These are phyloP conservation scores for Cyprinodon diabolis DNA, from an alignment of 2,797 vertebrate species.

Conservation along the genomic window DNA sequence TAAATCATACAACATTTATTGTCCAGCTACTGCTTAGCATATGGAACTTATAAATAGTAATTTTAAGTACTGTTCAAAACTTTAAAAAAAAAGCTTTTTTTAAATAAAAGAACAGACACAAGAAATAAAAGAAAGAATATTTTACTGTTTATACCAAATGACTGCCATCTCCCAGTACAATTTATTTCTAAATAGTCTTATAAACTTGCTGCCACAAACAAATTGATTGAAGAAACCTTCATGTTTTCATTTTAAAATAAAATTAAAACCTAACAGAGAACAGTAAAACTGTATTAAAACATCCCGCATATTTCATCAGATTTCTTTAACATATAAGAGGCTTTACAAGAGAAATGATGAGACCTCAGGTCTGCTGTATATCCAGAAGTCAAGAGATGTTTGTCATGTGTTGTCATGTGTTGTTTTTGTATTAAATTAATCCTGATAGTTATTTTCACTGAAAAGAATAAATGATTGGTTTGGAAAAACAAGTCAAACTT, in stretches of 20 bases:
- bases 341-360: constrained; percentile 2
- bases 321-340: not conserved
- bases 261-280: constrained; percentile 15
- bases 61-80: not conserved
- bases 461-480: constrained; percentile 11
- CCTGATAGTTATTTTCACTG: not conserved
- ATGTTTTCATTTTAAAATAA: constrained; percentile 38
- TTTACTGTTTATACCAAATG: constrained; percentile 45
- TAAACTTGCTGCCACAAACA: constrained; percentile 5
- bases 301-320: not conserved
- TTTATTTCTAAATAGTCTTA: constrained; percentile 16
- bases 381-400: not conserved
- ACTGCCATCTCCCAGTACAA: constrained; percentile 27
- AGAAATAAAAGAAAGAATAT: constrained; percentile 18
- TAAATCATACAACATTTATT: constrained; percentile 10
- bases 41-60: not conserved
- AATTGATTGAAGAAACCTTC: not conserved
- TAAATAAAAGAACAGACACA: not conserved
- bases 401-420: no score
- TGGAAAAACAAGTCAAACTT: constrained; percentile 23
- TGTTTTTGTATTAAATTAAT: not conserved
- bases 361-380: not conserved
- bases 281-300: not conserved
- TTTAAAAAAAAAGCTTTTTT: no score
- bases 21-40: not conserved